Base-by-base conservation (phyloP, 2,113 vertebrate species). In the Hydrolagus affinis region DNA sequence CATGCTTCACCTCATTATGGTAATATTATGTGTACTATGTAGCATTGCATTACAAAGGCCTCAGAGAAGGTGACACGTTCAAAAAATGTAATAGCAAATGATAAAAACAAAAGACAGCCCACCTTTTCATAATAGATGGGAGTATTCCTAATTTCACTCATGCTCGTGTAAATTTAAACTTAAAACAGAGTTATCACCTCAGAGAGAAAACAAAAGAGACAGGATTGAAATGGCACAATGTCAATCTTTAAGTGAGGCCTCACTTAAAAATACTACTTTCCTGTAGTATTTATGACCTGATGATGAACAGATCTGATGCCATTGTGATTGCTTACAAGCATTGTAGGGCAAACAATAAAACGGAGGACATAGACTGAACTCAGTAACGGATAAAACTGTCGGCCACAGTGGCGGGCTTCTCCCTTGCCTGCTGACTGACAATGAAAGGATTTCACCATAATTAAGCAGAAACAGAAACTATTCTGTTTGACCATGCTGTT, bases 291-390 rank as follows among this genome's bases (percentile, higher is more conserved):
- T 25, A 88, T 88, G 92, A 95, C 92, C 92, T 96, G 97, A 99
- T 92, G 95, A 93, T 98, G 97, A 99, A 95, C 92, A 93, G 96
- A 96, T 97, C 92, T 98, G 98, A 98, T 95, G 93, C 91, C 94
- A 95, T 98, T 99, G 96, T 99, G 95, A 95, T 97, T 98, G 96
- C 92, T 98, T 96, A 98, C 93, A 92, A 91, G 89, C 92, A 93
- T 95, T 96, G 90, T 94, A 88, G 89, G 86, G 85, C 85, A 93
- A 94, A 98, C 98, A 98, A 99, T 96, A 93, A 92, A 83, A 44
- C 90, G 89, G 90, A 91, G 93, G 93, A 95, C 94, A 94, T 89
- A 92, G 93, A 92, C 94, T 95, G 95, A 92, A 92, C 95, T 95
- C 95, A 93, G 94, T 95, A 98, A 97, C 95, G 96, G 96, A 95